Evolutionary conservation across 2,888 invertebrate genomes (phyloP).

Genomic region (Lithophane semibrunnea): DNA sequence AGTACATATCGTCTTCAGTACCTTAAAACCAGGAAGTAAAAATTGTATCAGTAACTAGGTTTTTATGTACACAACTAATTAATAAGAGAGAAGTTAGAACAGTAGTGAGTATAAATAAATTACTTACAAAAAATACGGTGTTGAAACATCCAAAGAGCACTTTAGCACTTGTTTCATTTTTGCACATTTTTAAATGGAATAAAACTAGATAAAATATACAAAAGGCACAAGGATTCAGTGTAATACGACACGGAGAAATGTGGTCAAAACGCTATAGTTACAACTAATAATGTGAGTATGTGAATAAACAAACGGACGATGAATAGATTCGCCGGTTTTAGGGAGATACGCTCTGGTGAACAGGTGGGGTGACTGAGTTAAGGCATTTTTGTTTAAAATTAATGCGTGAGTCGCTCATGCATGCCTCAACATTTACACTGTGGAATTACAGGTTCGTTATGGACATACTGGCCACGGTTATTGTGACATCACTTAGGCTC

Average conservation of each 20-base stretch:
- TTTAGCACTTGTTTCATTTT: constrained; percentile 90
- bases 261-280: constrained; percentile 67
- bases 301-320: constrained; percentile 83
- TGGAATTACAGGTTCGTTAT: constrained; percentile 54
- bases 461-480: constrained; percentile 20
- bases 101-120: constrained; percentile 10
- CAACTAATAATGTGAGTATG: constrained; percentile 75
- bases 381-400: constrained; percentile 88
- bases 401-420: constrained; percentile 81
- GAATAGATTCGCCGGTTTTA: constrained; percentile 89
- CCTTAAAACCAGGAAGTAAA: constrained; percentile 14
- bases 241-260: constrained; percentile 62
- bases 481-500: constrained; percentile 32
- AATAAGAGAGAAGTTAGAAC: not conserved
- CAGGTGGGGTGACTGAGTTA: constrained; percentile 91
- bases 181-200: constrained; percentile 73
- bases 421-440: constrained; percentile 58
- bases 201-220: constrained; percentile 6
- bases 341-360: constrained; percentile 90
- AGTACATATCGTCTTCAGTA: not conserved
- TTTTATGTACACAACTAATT: not conserved
- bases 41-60: not conserved
- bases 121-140: constrained; percentile 92
- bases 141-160: constrained; percentile 92
- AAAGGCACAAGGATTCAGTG: constrained; percentile 44